A percentile compares a stretch with the other conserved stretches of the same genome.
phyloP scores from a whole-genome alignment of 2,888 invertebrate genomes.

The Drosophila algonquin region DNA sequence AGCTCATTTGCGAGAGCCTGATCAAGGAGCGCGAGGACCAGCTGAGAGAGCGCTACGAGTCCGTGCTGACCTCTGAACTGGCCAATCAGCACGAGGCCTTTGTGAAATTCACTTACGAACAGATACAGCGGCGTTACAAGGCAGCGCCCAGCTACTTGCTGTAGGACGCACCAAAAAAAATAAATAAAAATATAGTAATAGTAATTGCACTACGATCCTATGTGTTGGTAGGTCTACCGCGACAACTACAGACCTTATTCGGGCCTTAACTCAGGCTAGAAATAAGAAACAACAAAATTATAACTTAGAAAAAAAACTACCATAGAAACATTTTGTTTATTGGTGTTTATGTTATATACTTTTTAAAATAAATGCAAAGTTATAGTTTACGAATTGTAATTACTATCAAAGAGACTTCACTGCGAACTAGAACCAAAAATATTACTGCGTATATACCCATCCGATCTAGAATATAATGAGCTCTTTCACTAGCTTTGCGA shows the following conservation, averaged over 20 bases:
- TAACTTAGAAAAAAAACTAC: constrained; percentile 13
- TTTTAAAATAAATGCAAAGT: constrained; percentile 68
- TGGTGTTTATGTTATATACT: constrained; percentile 70
- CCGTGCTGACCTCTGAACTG: constrained; percentile 95
- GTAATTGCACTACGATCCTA: constrained; percentile 69
- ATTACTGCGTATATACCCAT: no score
- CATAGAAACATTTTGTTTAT: constrained; percentile 43
- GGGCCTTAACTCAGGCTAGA: constrained; percentile 48
- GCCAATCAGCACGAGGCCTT: constrained; percentile 99
- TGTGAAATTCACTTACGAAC: constrained; percentile 98
- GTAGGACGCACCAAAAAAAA: constrained; percentile 72
- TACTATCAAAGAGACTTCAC: no score
- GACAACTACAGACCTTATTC: constrained; percentile 64
- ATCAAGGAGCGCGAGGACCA: constrained; percentile 97
- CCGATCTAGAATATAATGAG: no score
- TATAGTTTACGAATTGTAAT: constrained; percentile 59
- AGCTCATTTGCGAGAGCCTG: constrained; percentile 98
- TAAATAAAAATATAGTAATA: no score
- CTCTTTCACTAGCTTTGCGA: no score
- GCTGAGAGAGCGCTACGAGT: constrained; percentile 97
- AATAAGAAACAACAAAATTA: constrained; percentile 33
- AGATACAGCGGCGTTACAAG: constrained; percentile 92
- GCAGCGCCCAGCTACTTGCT: constrained; percentile 84
- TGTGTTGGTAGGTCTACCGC: constrained; percentile 57
- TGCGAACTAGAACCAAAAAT: no score